A percentile compares a stretch with the other conserved stretches of the same genome.
Conservation (phyloP, 1,140 invertebrate species). For the Orius insidiosus region DNA sequence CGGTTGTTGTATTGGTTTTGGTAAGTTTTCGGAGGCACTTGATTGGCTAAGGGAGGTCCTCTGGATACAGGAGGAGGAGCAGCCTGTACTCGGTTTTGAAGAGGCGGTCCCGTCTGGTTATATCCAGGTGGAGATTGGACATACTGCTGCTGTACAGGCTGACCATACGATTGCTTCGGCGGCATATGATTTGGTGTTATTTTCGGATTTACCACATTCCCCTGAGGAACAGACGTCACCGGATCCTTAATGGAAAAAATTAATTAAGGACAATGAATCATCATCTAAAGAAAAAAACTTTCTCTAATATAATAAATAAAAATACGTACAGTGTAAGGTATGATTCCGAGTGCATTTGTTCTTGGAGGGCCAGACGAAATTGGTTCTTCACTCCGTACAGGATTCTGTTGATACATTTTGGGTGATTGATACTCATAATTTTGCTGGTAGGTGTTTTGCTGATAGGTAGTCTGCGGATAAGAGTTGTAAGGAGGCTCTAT, state of each 20-base stretch:
- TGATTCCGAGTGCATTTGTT: constrained; percentile 14
- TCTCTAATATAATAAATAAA: too few species aligned
- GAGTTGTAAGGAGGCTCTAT: background rate
- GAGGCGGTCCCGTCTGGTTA: background rate
- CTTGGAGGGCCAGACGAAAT: constrained; percentile 14
- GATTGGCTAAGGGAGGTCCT: background rate
- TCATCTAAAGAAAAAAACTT: too few species aligned
- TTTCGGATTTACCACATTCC: background rate
- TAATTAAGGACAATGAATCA: too few species aligned
- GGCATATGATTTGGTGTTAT: constrained; percentile 6
- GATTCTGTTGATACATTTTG: background rate
- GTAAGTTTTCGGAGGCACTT: background rate
- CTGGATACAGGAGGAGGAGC: background rate
- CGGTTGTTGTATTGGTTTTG: constrained; percentile 1
- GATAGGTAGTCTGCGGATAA: background rate
- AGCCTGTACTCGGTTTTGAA: background rate
- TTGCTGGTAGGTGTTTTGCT: background rate
- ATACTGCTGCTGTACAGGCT: background rate
- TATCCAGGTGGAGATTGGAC: background rate
- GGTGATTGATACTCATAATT: background rate
- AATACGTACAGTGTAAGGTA: constrained; percentile 15
- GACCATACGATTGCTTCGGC: background rate
- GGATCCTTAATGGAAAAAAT: constrained; percentile 1
- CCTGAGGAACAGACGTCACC: constrained; percentile 4
- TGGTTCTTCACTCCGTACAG: constrained; percentile 1